Conservation (phyloP, 2,113 vertebrate genomes). For the Orycteropus afer region DNA sequence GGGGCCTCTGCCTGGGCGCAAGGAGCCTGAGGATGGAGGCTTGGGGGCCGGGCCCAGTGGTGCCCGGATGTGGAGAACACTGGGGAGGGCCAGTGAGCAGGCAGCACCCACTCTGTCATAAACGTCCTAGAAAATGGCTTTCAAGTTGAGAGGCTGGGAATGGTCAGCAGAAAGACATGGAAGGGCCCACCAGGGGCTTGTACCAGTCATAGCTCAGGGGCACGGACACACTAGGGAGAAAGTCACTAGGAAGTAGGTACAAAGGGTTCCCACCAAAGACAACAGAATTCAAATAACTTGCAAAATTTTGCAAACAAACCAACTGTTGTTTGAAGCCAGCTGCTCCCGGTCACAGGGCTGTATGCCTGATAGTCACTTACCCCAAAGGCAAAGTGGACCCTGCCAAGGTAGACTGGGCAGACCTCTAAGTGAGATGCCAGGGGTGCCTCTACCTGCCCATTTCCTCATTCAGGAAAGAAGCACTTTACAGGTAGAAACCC, state of each 20-base stretch:
- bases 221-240: not conserved
- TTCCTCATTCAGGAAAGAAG: not conserved
- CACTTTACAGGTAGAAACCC: not conserved
- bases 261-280: not conserved
- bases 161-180: not conserved
- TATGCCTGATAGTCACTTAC: accelerated
- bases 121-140: not conserved
- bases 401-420: not conserved
- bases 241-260: not conserved
- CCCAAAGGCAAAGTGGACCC: not conserved
- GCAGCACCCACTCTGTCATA: not conserved
- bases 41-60: not conserved
- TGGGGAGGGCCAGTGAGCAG: not conserved
- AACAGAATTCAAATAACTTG: not conserved
- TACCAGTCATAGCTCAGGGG: not conserved
- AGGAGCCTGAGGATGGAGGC: accelerated
- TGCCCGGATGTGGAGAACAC: not conserved
- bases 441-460: not conserved
- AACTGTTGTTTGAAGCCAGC: not conserved
- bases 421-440: not conserved
- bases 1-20: accelerated
- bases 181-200: not conserved
- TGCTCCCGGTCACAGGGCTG: not conserved
- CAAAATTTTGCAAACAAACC: not conserved
- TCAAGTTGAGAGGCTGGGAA: not conserved